Percentiles rank a stretch among this genome's conserved stretches.
Evolutionary conservation across 1,140 invertebrate species (phyloP).

Genomic region (Pemphigus obesinymphae): DNA sequence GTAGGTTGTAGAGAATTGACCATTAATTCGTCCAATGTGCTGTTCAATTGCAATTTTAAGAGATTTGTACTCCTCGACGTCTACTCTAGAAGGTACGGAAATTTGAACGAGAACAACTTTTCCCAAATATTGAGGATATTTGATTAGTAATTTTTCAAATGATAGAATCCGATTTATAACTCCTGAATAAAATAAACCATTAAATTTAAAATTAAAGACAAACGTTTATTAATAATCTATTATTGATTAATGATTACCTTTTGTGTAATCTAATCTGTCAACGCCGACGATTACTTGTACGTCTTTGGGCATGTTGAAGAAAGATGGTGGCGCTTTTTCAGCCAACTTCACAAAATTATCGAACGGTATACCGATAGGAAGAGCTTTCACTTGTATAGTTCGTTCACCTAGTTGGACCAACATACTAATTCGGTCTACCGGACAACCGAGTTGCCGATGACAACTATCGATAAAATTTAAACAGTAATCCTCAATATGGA

Average conservation of each 20-base stretch:
- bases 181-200: background rate
- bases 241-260: conserved; percentile 62
- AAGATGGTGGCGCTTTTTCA: conserved; percentile 68
- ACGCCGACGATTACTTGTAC: conserved; percentile 82
- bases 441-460: conserved; percentile 76
- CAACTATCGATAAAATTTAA: conserved; percentile 89
- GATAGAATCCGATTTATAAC: conserved; percentile 76
- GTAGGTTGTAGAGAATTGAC: conserved; percentile 78
- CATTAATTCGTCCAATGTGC: conserved; percentile 79
- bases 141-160: conserved; percentile 77
- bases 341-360: conserved; percentile 79
- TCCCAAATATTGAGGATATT: conserved; percentile 79
- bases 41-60: conserved; percentile 88
- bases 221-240: background rate
- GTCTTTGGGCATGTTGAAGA: conserved; percentile 57
- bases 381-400: conserved; percentile 72
- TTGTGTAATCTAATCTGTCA: conserved; percentile 85
- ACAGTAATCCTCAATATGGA: conserved; percentile 87
- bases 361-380: conserved; percentile 84
- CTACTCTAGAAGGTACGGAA: conserved; percentile 81
- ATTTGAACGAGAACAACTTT: conserved; percentile 76
- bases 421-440: conserved; percentile 80
- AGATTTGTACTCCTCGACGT: conserved; percentile 85
- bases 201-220: too few relatives aligned
- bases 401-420: conserved; percentile 81